These are phyloP conservation scores for Scelioninae gen. 1 DNA, from an alignment of 2,888 invertebrate genomes.

Conservation along the genomic window DNA sequence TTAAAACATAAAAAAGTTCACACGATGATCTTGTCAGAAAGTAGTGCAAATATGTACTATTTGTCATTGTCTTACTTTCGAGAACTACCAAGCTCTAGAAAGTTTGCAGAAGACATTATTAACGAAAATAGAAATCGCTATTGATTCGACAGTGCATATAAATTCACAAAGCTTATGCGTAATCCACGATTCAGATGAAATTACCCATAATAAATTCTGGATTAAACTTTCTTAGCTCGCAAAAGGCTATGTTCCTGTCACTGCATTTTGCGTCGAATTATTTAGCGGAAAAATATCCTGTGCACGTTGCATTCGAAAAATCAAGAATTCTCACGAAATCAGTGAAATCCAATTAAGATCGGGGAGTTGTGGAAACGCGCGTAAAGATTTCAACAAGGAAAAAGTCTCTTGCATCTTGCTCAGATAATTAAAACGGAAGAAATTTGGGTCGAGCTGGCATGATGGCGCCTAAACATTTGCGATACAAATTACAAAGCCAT, in stretches of 20 bases:
- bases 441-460: constrained; percentile 22
- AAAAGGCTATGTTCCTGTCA: constrained; percentile 27
- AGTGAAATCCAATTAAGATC: constrained; percentile 33
- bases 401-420: constrained; percentile 9
- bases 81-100: constrained; percentile 32
- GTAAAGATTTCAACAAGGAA: constrained; percentile 50
- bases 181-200: constrained; percentile 64
- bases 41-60: constrained; percentile 30
- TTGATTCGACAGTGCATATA: constrained; percentile 52
- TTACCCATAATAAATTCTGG: constrained; percentile 75
- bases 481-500: constrained; percentile 26
- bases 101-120: constrained; percentile 48
- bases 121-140: constrained; percentile 52
- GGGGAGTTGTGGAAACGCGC: constrained; percentile 19
- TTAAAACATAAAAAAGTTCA: no score
- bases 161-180: constrained; percentile 58
- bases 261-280: constrained; percentile 71
- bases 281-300: constrained; percentile 64
- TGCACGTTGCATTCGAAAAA: constrained; percentile 74
- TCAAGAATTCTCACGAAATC: constrained; percentile 71
- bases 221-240: constrained; percentile 75
- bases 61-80: constrained; percentile 35
- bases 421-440: constrained; percentile 18
- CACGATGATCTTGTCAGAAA: constrained; percentile 8
- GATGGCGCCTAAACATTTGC: constrained; percentile 34